phyloP scores from a whole-genome alignment of 2,888 invertebrate genomes.

The Isoperla grammatica region DNA sequence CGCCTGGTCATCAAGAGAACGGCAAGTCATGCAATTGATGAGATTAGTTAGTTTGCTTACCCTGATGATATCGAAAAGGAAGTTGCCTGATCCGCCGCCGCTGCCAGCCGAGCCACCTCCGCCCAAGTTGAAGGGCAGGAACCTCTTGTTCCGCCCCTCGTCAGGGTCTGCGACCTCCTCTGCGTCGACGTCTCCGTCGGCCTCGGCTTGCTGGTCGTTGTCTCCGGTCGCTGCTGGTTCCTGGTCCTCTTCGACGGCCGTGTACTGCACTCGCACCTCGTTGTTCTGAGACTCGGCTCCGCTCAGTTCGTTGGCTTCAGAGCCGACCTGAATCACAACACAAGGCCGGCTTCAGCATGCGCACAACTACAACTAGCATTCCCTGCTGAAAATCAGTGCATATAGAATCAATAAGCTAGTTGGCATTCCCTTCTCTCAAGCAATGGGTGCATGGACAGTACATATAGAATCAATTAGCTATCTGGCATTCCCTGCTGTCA shows the following conservation, averaged over 20 bases:
- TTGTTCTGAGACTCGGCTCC: conserved; percentile 57
- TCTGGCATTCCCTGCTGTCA: too few relatives aligned
- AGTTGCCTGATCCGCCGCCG: conserved; percentile 75
- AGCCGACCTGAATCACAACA: background rate
- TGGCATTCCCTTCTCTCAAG: too few relatives aligned
- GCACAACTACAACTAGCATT: too few relatives aligned
- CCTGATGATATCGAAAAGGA: conserved; percentile 83
- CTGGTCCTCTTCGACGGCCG: conserved; percentile 30
- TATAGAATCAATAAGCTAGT: too few relatives aligned
- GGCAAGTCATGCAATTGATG: too few relatives aligned
- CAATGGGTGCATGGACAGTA: too few relatives aligned
- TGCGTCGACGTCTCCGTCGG: conserved; percentile 65
- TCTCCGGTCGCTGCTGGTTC: conserved; percentile 48
- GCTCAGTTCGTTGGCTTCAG: conserved; percentile 40
- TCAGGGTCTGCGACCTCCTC: conserved; percentile 47
- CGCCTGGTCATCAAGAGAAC: too few relatives aligned
- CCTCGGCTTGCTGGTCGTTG: conserved; percentile 61
- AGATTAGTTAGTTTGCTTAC: conserved; percentile 58
- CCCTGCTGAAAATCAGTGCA: too few relatives aligned
- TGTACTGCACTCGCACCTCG: conserved; percentile 52
- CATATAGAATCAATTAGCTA: too few relatives aligned
- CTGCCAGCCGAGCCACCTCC: conserved; percentile 41
- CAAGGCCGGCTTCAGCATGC: too few relatives aligned
- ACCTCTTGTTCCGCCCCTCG: conserved; percentile 78
- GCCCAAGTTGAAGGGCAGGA: conserved; percentile 56